Percentiles rank a stretch among this genome's conserved stretches.
Conservation (phyloP, 1,140 invertebrate genomes). For the Drosophila navojoa region DNA sequence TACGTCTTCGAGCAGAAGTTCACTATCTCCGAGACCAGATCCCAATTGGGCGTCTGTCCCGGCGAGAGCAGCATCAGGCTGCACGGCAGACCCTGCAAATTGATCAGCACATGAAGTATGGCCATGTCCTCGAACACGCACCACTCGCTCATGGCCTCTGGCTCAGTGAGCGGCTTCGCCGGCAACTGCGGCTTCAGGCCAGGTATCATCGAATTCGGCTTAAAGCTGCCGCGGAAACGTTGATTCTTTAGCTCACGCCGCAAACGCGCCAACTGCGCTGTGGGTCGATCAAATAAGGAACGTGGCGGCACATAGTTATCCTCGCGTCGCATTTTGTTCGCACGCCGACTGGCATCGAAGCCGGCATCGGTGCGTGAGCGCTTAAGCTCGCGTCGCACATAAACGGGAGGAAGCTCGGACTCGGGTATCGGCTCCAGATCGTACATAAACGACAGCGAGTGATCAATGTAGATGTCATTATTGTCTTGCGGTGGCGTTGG, state of each 20-base stretch:
- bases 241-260: slow-evolving; percentile 90
- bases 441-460: slow-evolving; percentile 93
- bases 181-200: slow-evolving; percentile 85
- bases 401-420: slow-evolving; percentile 92
- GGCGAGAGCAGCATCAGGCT: slow-evolving; percentile 91
- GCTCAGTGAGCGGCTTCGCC: slow-evolving; percentile 86
- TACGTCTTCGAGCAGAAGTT: slow-evolving; percentile 92
- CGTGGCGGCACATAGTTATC: slow-evolving; percentile 90
- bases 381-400: slow-evolving; percentile 92
- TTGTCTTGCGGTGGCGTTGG: slow-evolving; percentile 96
- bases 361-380: slow-evolving; percentile 88
- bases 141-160: slow-evolving; percentile 92
- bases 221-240: slow-evolving; percentile 87
- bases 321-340: slow-evolving; percentile 89
- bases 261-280: slow-evolving; percentile 90
- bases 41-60: slow-evolving; percentile 97
- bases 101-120: slow-evolving; percentile 93
- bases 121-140: slow-evolving; percentile 95
- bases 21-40: slow-evolving; percentile 96
- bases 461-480: slow-evolving; percentile 95
- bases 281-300: slow-evolving; percentile 94
- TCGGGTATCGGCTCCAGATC: slow-evolving; percentile 93
- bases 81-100: slow-evolving; percentile 91
- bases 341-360: slow-evolving; percentile 85
- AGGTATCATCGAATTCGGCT: slow-evolving; percentile 86